Conservation (phyloP, 2,888 invertebrate genomes). For the Panzeria rudis region DNA sequence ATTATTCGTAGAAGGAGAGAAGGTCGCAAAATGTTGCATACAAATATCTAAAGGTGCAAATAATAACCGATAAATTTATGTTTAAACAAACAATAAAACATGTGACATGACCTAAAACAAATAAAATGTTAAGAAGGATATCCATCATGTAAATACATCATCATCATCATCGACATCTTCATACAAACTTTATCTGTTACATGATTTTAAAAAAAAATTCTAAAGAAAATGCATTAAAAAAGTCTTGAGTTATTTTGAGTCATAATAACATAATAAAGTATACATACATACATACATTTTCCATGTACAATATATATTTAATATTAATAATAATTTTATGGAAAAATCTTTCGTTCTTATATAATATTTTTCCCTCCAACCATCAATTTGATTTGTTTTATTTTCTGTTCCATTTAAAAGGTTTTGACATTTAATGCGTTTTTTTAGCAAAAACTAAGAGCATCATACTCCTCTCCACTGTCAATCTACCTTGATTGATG, state of each 20-base stretch:
- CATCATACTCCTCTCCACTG: slow-evolving; percentile 60
- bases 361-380: background rate
- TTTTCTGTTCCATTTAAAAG: slow-evolving; percentile 37
- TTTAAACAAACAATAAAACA: slow-evolving; percentile 67
- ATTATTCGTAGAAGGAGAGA: slow-evolving; percentile 76
- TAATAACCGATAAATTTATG: slow-evolving; percentile 82
- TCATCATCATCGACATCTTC: slow-evolving; percentile 32
- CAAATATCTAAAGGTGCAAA: slow-evolving; percentile 79
- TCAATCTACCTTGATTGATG: slow-evolving; percentile 72
- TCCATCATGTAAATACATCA: slow-evolving; percentile 42
- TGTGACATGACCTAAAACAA: slow-evolving; percentile 60
- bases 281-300: background rate
- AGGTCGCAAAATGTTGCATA: slow-evolving; percentile 63
- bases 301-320: background rate
- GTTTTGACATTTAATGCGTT: slow-evolving; percentile 50
- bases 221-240: slow-evolving; percentile 33
- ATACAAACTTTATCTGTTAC: slow-evolving; percentile 25
- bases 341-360: slow-evolving; percentile 8
- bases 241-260: background rate
- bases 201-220: slow-evolving; percentile 47
- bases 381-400: slow-evolving; percentile 21
- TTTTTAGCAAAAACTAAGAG: slow-evolving; percentile 15
- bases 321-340: background rate
- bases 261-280: background rate
- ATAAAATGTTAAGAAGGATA: slow-evolving; percentile 18